phyloP scores from a whole-genome alignment of 2,113 vertebrate genomes.

The Calonectris borealis region DNA sequence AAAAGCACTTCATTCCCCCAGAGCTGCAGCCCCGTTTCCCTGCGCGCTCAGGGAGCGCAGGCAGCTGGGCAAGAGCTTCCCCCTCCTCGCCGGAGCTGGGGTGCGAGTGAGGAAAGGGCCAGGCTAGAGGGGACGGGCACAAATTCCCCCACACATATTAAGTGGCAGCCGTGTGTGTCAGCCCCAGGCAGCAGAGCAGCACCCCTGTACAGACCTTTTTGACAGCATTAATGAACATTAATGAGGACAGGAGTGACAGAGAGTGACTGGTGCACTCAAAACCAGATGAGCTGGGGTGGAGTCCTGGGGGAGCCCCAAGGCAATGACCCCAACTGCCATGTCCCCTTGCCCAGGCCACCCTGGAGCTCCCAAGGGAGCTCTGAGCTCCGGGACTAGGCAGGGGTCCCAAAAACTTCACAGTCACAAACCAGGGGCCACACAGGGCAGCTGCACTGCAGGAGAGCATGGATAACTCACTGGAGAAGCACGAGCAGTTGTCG shows the following conservation, averaged over 20 bases:
- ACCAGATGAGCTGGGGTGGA: not conserved
- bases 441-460: not conserved
- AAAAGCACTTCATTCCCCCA: not conserved
- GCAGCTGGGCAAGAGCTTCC: not conserved
- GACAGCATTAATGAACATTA: not conserved
- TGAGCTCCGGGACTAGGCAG: accelerated
- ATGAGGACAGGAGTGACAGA: not conserved
- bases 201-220: not conserved
- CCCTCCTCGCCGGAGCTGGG: accelerated
- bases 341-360: not conserved
- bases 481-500: not conserved
- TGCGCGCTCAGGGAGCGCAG: not conserved
- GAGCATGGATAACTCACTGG: not conserved
- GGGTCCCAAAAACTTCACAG: not conserved
- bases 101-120: not conserved
- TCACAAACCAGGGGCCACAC: not conserved
- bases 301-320: not conserved
- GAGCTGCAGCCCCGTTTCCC: not conserved
- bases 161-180: accelerated
- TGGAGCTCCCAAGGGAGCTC: not conserved
- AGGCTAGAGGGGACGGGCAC: not conserved
- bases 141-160: not conserved
- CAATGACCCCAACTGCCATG: not conserved
- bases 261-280: not conserved
- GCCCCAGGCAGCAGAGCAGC: not conserved